Conservation (phyloP, 1,140 invertebrate species). For the Temnothorax nylanderi region DNA sequence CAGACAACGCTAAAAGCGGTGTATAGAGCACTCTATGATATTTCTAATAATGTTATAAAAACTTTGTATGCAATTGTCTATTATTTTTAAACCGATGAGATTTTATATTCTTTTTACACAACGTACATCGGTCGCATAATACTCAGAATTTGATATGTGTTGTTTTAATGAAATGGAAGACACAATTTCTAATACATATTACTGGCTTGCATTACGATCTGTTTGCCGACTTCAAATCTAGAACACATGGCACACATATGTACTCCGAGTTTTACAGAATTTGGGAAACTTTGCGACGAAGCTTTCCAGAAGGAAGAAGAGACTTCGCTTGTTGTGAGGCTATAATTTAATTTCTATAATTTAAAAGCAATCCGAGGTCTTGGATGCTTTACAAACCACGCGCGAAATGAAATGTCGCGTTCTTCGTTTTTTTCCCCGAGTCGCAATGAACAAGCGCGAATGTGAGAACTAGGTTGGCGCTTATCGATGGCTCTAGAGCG, state of each 20-base stretch:
- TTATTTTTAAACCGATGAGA: not conserved
- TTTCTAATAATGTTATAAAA: not conserved
- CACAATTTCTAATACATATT: not conserved
- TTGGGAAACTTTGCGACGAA: not conserved
- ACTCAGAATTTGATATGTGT: not conserved
- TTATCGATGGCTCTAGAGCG: constrained; percentile 44
- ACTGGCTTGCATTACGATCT: not conserved
- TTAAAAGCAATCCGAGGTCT: constrained; percentile 1
- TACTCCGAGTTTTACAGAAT: not conserved
- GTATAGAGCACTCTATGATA: not conserved
- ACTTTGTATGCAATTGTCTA: not conserved
- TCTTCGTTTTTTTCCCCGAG: not conserved
- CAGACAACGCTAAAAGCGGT: not conserved
- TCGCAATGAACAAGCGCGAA: constrained; percentile 3
- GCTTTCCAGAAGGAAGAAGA: not conserved
- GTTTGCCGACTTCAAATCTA: not conserved
- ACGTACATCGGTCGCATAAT: not conserved
- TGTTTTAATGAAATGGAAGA: not conserved
- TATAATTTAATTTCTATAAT: constrained; percentile 15
- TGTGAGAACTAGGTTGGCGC: constrained; percentile 44
- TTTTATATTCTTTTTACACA: not conserved
- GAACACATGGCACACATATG: not conserved
- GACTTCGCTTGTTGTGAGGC: not conserved
- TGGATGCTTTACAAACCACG: not conserved
- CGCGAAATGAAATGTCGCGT: not conserved